Conservation (phyloP, 2,797 vertebrate genomes). For the Prionace glauca region DNA sequence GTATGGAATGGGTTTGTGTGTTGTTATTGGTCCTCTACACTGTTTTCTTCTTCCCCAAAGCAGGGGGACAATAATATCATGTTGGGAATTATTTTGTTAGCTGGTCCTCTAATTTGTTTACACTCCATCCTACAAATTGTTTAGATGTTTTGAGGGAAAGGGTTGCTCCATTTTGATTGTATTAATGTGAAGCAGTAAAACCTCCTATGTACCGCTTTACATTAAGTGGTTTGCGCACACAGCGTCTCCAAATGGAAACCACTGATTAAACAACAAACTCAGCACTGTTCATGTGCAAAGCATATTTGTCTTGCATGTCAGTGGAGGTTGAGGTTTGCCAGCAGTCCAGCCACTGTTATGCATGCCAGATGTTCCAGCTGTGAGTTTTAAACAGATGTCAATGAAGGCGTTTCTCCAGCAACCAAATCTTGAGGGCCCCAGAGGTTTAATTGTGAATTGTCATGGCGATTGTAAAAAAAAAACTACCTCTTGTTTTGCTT, state of each 20-base stretch:
- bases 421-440: neutral
- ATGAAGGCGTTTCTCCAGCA: neutral
- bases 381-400: neutral
- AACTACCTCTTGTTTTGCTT: neutral
- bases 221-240: too few species aligned
- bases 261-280: neutral
- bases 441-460: neutral
- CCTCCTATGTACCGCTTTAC: neutral
- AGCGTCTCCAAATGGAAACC: neutral
- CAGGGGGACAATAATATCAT: neutral
- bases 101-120: neutral
- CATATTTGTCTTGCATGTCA: neutral
- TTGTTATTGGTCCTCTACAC: neutral
- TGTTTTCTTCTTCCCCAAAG: neutral
- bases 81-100: neutral
- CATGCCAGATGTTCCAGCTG: constrained; percentile 28
- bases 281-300: neutral
- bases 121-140: neutral
- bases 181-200: too few species aligned
- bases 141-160: neutral
- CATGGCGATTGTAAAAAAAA: neutral
- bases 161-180: too few species aligned
- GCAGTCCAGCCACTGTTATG: neutral
- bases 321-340: neutral
- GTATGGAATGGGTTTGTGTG: neutral